Base-by-base conservation (phyloP, 2,888 invertebrate genomes). In the Crossocerus cetratus region DNA sequence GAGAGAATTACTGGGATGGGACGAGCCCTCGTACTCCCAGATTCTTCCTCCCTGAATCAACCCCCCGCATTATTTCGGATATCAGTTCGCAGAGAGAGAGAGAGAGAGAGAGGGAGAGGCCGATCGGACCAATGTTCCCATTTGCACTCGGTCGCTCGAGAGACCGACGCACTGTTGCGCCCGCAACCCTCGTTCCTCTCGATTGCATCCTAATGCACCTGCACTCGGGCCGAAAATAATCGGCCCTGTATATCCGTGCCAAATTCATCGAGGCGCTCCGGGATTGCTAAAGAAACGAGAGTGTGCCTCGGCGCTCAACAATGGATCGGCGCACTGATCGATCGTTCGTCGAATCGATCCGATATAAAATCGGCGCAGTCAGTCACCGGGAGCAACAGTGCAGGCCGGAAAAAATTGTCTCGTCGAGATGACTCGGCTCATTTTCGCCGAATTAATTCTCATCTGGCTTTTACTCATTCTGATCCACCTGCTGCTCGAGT, bases 171-270 rank as follows among this genome's bases (percentile, higher is more conserved):
- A 32, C 32, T 32, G 32, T 32, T 32, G 32, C 32, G 45, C 58
- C 57, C 65, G 22, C 11, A 70, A 61, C 53, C 8, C 58, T 59
- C 63, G 72, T 69, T 69, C 42, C 57, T 69, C 64, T 65, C 70
- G 70, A 75, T 75, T 67, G 75, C 74, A 67, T 68, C 68, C 68
- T 60, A 75, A 76, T 76, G 75, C 76, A 76, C 75, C 76, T 75
- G 76, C 71, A 62, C 67, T 53, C 49, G 45, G 43, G 71, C 82
- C 70, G 58, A 82, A 82, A 82, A 82, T 82, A 82, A 82, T 82
- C 76, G 62, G 49, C 59, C 62, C 58, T 58, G 60, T 45, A 68
- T 64, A 49, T 63, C 69, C 69, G 80, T 81, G 81, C 81, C 81
- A 81, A 82, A 81, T 75, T 45, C 69, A 75, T 72, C 71, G 69